phyloP scores from a whole-genome alignment of 2,113 vertebrate genomes.

The Craseonycteris thonglongyai region DNA sequence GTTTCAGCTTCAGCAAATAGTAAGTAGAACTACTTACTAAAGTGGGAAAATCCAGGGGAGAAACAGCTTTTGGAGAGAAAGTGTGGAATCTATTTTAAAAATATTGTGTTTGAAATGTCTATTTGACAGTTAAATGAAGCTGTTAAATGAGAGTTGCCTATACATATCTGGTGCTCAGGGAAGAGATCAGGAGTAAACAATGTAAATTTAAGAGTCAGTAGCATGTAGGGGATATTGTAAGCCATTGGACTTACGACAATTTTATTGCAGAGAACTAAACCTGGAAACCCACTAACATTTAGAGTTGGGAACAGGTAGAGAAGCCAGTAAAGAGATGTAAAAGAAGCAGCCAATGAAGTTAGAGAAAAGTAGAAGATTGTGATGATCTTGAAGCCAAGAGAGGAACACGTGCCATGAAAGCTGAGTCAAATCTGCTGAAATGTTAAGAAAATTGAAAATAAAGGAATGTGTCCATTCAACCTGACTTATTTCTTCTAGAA shows the following conservation, averaged over 20 bases:
- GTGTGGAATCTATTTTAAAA: background rate
- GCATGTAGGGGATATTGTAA: background rate
- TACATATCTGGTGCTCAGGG: background rate
- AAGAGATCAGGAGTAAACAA: background rate
- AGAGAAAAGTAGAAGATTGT: background rate
- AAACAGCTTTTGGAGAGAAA: background rate
- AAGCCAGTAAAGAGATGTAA: background rate
- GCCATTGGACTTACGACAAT: background rate
- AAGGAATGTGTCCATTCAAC: background rate
- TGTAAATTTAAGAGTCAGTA: background rate
- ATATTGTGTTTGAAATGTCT: background rate
- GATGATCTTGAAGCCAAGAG: background rate
- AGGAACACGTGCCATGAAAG: background rate
- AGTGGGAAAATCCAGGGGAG: background rate
- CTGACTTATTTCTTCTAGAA: background rate
- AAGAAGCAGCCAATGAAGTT: background rate
- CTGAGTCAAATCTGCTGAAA: background rate
- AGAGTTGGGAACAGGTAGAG: background rate
- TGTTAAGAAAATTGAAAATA: background rate
- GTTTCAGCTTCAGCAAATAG: background rate
- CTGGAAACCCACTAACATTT: background rate
- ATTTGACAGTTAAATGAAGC: background rate
- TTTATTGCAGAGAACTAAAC: background rate
- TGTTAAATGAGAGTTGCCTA: background rate
- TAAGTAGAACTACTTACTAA: background rate